Conservation (phyloP, 2,113 vertebrate species). For the Butorides virescens region DNA sequence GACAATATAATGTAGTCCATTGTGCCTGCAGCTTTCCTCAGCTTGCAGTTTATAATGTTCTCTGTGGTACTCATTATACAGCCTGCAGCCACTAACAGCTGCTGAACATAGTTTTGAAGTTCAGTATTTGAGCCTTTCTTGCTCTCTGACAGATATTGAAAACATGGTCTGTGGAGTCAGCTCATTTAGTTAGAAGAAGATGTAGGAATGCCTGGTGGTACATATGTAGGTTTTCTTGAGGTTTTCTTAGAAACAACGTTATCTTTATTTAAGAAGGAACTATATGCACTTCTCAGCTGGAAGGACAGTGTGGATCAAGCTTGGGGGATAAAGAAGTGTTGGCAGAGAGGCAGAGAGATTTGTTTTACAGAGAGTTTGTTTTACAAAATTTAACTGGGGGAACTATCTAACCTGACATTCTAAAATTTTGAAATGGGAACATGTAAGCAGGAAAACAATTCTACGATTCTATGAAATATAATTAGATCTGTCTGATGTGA, state of each 20-base stretch:
- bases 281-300: neutral
- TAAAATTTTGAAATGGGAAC: conserved; percentile 7
- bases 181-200: neutral
- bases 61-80: conserved; percentile 4
- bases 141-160: neutral
- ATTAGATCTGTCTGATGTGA: neutral
- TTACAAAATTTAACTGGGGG: neutral
- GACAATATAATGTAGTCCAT: neutral
- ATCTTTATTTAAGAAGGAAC: neutral
- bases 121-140: neutral
- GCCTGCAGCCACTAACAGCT: neutral
- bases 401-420: neutral
- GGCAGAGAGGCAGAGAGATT: neutral
- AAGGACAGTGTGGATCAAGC: neutral
- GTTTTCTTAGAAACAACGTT: neutral
- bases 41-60: neutral
- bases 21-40: neutral
- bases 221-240: neutral
- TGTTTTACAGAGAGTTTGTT: neutral
- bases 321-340: neutral
- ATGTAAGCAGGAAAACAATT: neutral
- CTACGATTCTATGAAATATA: neutral
- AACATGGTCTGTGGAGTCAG: neutral
- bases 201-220: neutral
- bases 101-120: conserved; percentile 16